Conservation (phyloP, 2,113 vertebrate species). For the Regulus satrapa region DNA sequence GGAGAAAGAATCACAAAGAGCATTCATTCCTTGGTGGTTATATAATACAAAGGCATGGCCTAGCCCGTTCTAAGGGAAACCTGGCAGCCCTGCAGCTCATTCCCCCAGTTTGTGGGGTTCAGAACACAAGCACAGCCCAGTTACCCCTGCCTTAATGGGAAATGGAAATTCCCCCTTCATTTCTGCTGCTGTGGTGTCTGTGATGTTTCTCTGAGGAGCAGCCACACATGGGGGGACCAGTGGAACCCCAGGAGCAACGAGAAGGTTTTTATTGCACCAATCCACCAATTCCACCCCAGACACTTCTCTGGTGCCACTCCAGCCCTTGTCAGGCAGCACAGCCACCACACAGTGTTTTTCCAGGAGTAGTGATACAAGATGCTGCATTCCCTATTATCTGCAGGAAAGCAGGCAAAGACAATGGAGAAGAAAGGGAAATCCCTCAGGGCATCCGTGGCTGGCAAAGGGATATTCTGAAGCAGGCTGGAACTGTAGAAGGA, state of each 20-base stretch:
- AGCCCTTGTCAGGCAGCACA: background rate
- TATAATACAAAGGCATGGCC: background rate
- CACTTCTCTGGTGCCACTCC: background rate
- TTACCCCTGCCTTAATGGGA: background rate
- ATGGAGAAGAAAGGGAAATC: background rate
- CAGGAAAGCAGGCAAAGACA: background rate
- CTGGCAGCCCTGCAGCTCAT: background rate
- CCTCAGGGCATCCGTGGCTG: background rate
- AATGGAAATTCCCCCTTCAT: background rate
- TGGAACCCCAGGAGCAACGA: rapidly evolving
- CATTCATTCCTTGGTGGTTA: too few relatives aligned
- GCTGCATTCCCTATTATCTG: background rate
- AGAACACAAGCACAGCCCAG: background rate
- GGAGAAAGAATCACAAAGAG: background rate
- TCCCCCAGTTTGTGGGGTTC: too few relatives aligned
- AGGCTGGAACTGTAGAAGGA: background rate
- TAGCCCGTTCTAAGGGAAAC: background rate
- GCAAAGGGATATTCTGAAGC: background rate
- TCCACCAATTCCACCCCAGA: background rate
- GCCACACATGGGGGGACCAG: background rate
- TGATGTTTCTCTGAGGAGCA: background rate
- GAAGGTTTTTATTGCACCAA: background rate
- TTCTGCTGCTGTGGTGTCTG: background rate
- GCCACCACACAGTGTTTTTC: background rate
- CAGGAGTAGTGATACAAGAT: background rate